phyloP scores from a whole-genome alignment of 2,888 invertebrate species.

The Diloba caeruleocephala region DNA sequence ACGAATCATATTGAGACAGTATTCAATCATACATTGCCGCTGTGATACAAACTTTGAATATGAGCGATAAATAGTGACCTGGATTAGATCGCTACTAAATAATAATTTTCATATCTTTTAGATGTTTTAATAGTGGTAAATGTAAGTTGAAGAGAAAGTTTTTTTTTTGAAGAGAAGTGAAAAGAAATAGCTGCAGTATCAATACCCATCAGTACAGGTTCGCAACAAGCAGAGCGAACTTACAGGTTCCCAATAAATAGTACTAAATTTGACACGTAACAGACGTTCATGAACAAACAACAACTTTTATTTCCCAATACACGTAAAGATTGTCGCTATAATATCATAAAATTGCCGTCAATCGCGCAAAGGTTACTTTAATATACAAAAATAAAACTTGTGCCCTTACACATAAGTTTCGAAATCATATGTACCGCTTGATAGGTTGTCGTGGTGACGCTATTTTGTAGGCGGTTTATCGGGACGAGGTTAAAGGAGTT shows the following conservation, averaged over 20 bases:
- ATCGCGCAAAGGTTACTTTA: constrained; percentile 15
- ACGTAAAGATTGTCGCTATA: constrained; percentile 56
- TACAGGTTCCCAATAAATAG: constrained; percentile 51
- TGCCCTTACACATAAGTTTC: background rate
- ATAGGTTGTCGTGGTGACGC: constrained; percentile 9
- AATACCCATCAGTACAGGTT: constrained; percentile 23
- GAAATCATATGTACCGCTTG: constrained; percentile 1
- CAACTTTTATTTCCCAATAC: constrained; percentile 59
- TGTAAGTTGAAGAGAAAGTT: constrained; percentile 9
- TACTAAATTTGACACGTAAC: constrained; percentile 57
- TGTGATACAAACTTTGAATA: no score
- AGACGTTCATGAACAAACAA: constrained; percentile 57
- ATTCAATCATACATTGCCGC: no score
- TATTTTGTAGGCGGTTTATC: constrained; percentile 19
- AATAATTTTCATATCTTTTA: no score
- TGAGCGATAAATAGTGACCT: no score
- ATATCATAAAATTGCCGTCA: constrained; percentile 51
- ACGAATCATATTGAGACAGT: no score
- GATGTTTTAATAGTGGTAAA: constrained; percentile 1
- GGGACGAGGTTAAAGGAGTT: constrained; percentile 54
- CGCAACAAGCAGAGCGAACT: constrained; percentile 30
- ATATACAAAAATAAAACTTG: constrained; percentile 23
- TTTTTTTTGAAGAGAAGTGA: no score
- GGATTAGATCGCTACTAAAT: no score
- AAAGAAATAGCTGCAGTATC: no score